These are phyloP conservation scores for Solea senegalensis DNA, from an alignment of 2,113 vertebrate genomes.

Conservation along the genomic window DNA sequence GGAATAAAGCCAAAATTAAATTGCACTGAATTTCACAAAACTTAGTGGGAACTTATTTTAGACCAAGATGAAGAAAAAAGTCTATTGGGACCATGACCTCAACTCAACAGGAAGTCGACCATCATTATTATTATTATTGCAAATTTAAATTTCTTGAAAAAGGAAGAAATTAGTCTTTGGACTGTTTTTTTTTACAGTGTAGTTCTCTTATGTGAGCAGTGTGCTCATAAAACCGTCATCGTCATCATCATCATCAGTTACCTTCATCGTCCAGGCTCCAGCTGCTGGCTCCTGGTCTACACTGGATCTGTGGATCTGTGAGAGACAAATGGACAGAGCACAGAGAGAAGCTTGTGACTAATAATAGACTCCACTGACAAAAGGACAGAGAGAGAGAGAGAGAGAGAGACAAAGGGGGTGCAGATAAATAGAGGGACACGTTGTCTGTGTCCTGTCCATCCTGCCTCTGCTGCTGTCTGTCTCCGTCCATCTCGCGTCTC, in stretches of 20 bases:
- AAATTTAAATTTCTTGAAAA: no score
- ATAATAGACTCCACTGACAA: constrained; percentile 76
- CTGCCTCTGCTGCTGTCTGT: constrained; percentile 17
- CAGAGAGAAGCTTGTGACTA: constrained; percentile 64
- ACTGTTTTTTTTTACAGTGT: no score
- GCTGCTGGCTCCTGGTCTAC: constrained; percentile 9
- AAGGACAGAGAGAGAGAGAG: constrained; percentile 42
- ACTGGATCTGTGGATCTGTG: constrained; percentile 40
- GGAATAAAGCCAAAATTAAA: no score
- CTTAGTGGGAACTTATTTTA: no score
- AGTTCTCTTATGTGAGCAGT: no score
- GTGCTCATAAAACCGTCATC: no score
- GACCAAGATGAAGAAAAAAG: no score
- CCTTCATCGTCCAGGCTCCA: background rate
- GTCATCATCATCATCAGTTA: background rate
- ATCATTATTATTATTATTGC: no score
- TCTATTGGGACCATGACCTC: no score
- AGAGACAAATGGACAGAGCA: constrained; percentile 46
- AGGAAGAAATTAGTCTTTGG: no score
- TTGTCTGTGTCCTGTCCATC: constrained; percentile 46
- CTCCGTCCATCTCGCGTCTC: constrained; percentile 26
- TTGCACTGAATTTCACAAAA: no score
- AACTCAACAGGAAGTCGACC: no score
- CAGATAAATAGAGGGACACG: constrained; percentile 72
- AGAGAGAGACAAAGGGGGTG: constrained; percentile 57